Percentiles rank a stretch among this genome's conserved stretches.
phyloP scores from a whole-genome alignment of 2,113 vertebrate genomes.

The Dasyornis broadbenti region DNA sequence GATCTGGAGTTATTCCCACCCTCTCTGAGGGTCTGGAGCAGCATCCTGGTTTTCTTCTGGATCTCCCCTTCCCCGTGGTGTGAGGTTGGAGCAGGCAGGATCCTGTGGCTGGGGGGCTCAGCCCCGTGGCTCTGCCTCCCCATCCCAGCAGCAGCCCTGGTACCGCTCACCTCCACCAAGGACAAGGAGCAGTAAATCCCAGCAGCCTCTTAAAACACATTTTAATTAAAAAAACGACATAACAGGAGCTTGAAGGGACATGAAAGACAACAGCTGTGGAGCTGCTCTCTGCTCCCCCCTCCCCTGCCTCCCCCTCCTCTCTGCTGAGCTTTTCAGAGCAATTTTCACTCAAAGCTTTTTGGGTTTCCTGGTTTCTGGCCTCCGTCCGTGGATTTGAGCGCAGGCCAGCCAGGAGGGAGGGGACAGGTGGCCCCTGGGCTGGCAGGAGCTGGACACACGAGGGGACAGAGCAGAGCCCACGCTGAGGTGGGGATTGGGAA shows the following conservation, averaged over 20 bases:
- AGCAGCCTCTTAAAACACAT: conserved; percentile 33
- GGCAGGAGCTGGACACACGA: neutral
- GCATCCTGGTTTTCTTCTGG: neutral
- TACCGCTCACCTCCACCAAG: neutral
- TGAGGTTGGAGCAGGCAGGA: neutral
- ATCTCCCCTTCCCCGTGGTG: neutral
- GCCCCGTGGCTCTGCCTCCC: neutral
- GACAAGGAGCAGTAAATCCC: conserved; percentile 42
- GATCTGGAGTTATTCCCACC: neutral
- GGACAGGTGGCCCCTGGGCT: neutral
- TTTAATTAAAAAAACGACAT: conserved; percentile 51
- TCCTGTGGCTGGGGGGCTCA: neutral
- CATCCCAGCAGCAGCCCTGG: neutral
- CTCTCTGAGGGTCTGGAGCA: neutral
- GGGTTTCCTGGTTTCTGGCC: neutral
- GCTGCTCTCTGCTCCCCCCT: neutral
- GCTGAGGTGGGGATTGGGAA: fast-evolving
- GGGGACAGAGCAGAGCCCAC: neutral
- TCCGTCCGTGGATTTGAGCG: neutral
- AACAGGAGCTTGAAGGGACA: conserved; percentile 33
- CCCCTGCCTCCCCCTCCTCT: neutral
- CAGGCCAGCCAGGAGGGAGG: neutral
- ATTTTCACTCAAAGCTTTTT: neutral
- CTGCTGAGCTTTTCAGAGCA: neutral
- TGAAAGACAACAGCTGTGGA: conserved; percentile 47